Conservation (phyloP, 2,888 invertebrate species). For the Aleiodes leptofemur region DNA sequence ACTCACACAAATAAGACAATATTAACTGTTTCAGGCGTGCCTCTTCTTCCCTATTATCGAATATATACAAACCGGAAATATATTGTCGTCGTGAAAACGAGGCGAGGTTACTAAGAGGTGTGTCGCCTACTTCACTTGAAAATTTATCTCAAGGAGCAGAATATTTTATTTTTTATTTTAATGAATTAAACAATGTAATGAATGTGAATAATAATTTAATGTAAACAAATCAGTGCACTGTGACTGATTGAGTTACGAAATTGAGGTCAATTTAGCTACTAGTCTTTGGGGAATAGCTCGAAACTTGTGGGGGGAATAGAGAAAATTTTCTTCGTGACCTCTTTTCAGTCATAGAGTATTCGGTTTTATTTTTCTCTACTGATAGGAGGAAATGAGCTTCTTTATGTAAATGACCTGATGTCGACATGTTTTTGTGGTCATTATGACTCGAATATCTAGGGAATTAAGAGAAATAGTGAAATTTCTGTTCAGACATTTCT, state of each 20-base stretch:
- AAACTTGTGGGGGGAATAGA: no score
- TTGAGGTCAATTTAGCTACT: no score
- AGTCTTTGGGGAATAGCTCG: no score
- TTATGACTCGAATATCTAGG: no score
- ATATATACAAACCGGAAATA: slow-evolving; percentile 25
- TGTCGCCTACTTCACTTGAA: neutral
- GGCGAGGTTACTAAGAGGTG: slow-evolving; percentile 18
- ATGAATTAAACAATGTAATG: slow-evolving; percentile 2
- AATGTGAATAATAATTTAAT: neutral
- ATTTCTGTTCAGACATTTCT: no score
- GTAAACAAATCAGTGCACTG: neutral
- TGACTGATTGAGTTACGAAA: neutral
- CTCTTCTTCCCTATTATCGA: slow-evolving; percentile 16
- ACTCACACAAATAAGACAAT: slow-evolving; percentile 14
- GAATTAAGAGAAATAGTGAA: no score
- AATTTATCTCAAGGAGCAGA: neutral
- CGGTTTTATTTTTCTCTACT: no score
- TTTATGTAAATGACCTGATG: no score
- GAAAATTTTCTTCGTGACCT: no score
- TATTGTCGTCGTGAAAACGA: slow-evolving; percentile 10
- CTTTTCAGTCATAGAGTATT: no score
- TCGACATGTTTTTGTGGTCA: no score
- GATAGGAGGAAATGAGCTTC: no score
- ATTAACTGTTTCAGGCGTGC: slow-evolving; percentile 16
- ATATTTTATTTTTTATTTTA: slow-evolving; percentile 10